Evolutionary conservation across 2,797 vertebrate genomes (phyloP), one percentile per base, ranked within the genome.

Genomic region (Gambusia yucatana): DNA sequence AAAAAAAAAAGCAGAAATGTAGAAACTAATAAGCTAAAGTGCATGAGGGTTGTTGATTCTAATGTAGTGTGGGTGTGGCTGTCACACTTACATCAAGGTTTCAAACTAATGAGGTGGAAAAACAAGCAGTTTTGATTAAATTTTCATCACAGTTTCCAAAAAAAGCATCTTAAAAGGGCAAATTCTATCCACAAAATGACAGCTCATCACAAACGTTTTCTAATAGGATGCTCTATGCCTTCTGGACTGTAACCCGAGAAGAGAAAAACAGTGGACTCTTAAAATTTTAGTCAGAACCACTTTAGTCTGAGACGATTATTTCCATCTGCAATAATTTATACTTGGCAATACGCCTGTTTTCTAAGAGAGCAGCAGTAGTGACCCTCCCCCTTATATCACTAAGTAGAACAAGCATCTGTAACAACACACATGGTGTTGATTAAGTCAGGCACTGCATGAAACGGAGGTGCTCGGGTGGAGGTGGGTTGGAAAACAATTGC

Each of bases 321-420:
- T 80, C 79, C 79, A 80, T 75, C 78, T 80, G 78, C 52, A 70
- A 50, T 48, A 39, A 70, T 73, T 79, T 65, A 73, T 41, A 65
- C 57, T 73, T 65, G 71, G 71, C 71, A 28, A 4, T 14, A 3
- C 10, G 77, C 77, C 77, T 48, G 71, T 52, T 72, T 73, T 73
- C 59, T 65, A 46, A 17, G 70, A 78, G 44, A 78, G 59, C 57
- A 74, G 36, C 47, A 79, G 59, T 41, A 74, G 41, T 33, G n/a
- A 28, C 43, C 39, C 77, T 47, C 46, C 47, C 16, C 50, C 7
- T 52, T 25, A 52, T 79, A 63, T 61, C 20, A 44, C 36, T 22
- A 28, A 65, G 14, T 59, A 50, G 70, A 50, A 63, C 47, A 79
- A 73, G 36, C 72, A 69, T 79, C 72, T 67, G 50, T 30, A 39